Evolutionary conservation across 2,888 invertebrate species (phyloP), one percentile per base, ranked within the genome.

Genomic region (Theretra japonica): DNA sequence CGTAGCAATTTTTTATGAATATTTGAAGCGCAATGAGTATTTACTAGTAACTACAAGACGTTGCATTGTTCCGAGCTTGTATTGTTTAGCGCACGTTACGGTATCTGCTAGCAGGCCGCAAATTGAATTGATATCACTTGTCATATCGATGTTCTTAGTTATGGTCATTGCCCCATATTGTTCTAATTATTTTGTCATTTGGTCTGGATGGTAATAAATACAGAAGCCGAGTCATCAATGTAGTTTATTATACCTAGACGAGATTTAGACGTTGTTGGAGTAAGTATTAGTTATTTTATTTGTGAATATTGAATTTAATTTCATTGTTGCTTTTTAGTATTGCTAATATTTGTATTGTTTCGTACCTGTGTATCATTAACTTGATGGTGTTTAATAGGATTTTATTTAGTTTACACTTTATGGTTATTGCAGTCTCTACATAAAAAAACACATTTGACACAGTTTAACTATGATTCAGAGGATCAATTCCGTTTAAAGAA

Each of bases 141-240:
- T 75, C 72, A 70, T 74, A 75, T 82, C 70, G 76, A 76, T 75
- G 73, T 77, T 76, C 72, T 23, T 77, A 74, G 72, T 78, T 75
- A 78, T 82, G 79, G 78, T 79, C 79, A 76, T 77, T 82, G 82
- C 75, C 77, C 82, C 75, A 82, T 80, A 60, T 60, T 17, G 19
- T 19, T 25, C 28, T 25, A 59, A 59, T 28, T 53, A 53, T 53
- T 30, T 25, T 28, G 25, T 59, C 28, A 25, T 28, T 58, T 59
- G 59, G 59, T 25, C 25, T 59, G 28, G 59, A 59, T 59, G 28
- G 5, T 6, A 28, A 28, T 15, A 25, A 59, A 59, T 59, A 1
- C 53, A 1, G 5, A 53, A 53, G 53, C 19, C 53, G n/a, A 53
- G 17, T 53, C 53, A 1, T 53, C 15, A 59, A 17, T 59, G 19